Conservation (phyloP, 2,797 vertebrate species). For the Spinibarbus caldwelli region DNA sequence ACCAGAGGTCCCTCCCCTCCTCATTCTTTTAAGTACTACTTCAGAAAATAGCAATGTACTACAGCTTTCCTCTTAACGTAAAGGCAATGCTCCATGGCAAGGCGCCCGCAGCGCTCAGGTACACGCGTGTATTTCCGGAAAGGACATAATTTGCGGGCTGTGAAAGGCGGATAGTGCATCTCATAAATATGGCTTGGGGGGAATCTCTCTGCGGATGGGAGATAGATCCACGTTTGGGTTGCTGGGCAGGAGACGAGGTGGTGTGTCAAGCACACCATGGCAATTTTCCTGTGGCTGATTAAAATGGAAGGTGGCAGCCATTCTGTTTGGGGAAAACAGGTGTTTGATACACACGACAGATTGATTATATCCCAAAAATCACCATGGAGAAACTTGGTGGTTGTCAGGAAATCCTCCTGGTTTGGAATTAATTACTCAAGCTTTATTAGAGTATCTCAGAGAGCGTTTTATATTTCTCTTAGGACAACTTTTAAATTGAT, state of each 20-base stretch:
- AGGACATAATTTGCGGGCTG: neutral
- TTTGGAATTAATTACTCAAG: slow-evolving; percentile 22
- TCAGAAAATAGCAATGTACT: slow-evolving; percentile 29
- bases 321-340: slow-evolving; percentile 59
- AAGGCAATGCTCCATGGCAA: too few relatives aligned
- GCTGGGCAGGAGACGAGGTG: slow-evolving; percentile 12
- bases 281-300: slow-evolving; percentile 27
- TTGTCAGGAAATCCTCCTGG: slow-evolving; percentile 15
- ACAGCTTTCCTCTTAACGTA: neutral
- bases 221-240: neutral
- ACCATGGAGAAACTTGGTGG: slow-evolving; percentile 5
- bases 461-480: neutral
- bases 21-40: slow-evolving; percentile 27
- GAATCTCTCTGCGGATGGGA: slow-evolving; percentile 6
- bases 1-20: slow-evolving; percentile 34
- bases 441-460: neutral
- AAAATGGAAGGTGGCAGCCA: slow-evolving; percentile 55
- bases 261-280: slow-evolving; percentile 34
- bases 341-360: slow-evolving; percentile 61
- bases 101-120: neutral
- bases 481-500: neutral
- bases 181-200: neutral
- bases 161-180: slow-evolving; percentile 14
- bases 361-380: slow-evolving; percentile 53
- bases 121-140: neutral